Evolutionary conservation across 2,888 invertebrate species (phyloP), one percentile per base, ranked within the genome.

Genomic region (Caenorhabditis afra): DNA sequence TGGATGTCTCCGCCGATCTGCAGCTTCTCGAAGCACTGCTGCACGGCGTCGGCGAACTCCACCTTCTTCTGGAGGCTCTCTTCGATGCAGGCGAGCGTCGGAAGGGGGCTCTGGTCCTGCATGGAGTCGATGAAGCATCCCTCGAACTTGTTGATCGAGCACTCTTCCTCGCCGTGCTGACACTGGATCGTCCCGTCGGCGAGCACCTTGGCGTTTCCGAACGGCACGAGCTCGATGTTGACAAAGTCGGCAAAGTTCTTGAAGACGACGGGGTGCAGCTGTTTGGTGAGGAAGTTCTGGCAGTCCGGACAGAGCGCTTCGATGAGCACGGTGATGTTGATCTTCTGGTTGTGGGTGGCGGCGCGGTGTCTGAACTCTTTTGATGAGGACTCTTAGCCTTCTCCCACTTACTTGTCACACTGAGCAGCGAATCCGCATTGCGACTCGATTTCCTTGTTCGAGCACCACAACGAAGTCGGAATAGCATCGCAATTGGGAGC

Each of bases 221-320:
- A 90, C 11, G 88, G 89, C 10, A 90, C 85, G 12, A 89, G 64
- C 59, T 90, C 88, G 52, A 90, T 84, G 49, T 89, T 81, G 12
- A 90, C 83, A 50, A 71, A 83, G 35, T 84, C 82, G 0, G 45
- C 68, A 68, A 85, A 86, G 66, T 85, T 65, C 79, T 82, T 80
- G 78, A 74, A 86, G 37, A 87, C 71, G 18, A 82, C 66, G 35
- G 85, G 85, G 49, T 85, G 86, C 14, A 88, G 78, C 49, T 77
- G 62, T 18, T 84, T 76, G 18, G 75, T 76, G 18, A 88, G 80
- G 75, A 87, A 88, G 52, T 81, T 67, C 66, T 88, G 88, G 55
- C 88, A 88, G 29, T 83, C 88, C 16, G 86, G 86, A 41, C 87
- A 88, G n/a, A 87, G 71, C 1, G 83, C 79, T 65, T 84, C 85